Evolutionary conservation across 2,888 invertebrate species (phyloP).

Genomic region (Oxyteleia sp.): DNA sequence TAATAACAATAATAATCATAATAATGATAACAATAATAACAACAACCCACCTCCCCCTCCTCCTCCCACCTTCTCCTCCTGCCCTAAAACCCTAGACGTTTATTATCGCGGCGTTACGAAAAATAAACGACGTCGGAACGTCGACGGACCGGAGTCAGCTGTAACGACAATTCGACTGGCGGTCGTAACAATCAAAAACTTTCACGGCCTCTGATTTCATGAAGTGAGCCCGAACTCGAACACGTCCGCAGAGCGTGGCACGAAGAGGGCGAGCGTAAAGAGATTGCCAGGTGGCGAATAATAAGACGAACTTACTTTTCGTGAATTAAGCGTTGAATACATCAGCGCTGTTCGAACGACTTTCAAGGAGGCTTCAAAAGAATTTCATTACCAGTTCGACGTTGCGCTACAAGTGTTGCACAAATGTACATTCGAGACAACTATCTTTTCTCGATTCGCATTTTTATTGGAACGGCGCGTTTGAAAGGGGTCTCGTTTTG

Average conservation of each 20-base stretch:
- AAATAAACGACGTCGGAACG: slow-evolving; percentile 39
- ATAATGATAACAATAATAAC: no score
- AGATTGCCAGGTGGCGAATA: slow-evolving; percentile 65
- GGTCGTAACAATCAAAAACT: slow-evolving; percentile 59
- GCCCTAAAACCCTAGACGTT: slow-evolving; percentile 20
- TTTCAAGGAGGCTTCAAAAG: slow-evolving; percentile 60
- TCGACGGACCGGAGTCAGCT: slow-evolving; percentile 20
- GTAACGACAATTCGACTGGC: slow-evolving; percentile 47
- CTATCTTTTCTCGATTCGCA: neutral
- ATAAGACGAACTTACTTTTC: slow-evolving; percentile 61
- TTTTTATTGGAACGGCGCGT: neutral
- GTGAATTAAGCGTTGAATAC: slow-evolving; percentile 62
- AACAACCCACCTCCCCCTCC: no score
- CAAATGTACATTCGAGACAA: slow-evolving; percentile 36
- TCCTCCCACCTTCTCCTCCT: no score
- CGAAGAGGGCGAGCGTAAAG: slow-evolving; percentile 54
- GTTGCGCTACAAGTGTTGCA: slow-evolving; percentile 42
- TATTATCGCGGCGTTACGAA: slow-evolving; percentile 20
- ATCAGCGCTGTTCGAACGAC: slow-evolving; percentile 40
- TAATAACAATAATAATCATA: no score
- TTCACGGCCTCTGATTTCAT: slow-evolving; percentile 62
- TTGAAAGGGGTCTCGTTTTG: no score
- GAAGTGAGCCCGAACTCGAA: slow-evolving; percentile 53
- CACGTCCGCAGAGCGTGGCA: slow-evolving; percentile 33
- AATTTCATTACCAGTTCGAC: slow-evolving; percentile 57